Evolutionary conservation across 2,888 invertebrate species (phyloP), one percentile per base, ranked within the genome.

Genomic region (Carpatolechia fugitivella): DNA sequence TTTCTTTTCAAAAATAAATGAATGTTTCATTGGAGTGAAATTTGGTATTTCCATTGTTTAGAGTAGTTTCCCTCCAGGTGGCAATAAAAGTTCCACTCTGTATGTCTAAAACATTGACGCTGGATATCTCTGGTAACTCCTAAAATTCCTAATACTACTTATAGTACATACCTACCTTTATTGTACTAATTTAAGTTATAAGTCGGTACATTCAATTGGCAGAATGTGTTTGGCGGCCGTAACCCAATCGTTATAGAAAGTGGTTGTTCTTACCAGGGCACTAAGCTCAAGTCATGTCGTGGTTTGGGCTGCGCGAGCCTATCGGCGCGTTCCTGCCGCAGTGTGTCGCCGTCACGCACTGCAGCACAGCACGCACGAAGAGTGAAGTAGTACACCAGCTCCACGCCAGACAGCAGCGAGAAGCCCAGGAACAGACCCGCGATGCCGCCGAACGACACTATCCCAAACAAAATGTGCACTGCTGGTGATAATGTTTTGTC

Each of bases 361-460:
- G 91, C 88, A 74, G 93, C 92, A 69, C 94, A 94, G 60, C 92
- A 93, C 10, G 93, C 93, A 48, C 95, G 88, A 63, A 96, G 78
- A 0, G 94, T 94, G 71, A 95, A 95, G 72, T 95, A 96, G 75
- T 96, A 96, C 33, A 95, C 75, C 29, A 95, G 88, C 81, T 96
- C 96, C 10, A 95, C 94, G 0, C 94, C 94, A 0, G 95, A 95
- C 1, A 96, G 82, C 30, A 96, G 79, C 1, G 95, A 95, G 79
- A 95, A 96, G 0, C 96, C 96, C 10, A 94, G 80, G 64, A 94
- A 93, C n/a, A 93, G 75, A 0, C 93, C 93, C 0, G 93, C 93
- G 60, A 93, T 93, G 24, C 93, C 93, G 24, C 93, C 93, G 67
- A 93, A 93, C 0, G 93, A 92, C 35, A 93, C 93, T 93, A 16